Evolutionary conservation across 1,140 invertebrate genomes (phyloP).

Genomic region (Matsumurasca onukii): DNA sequence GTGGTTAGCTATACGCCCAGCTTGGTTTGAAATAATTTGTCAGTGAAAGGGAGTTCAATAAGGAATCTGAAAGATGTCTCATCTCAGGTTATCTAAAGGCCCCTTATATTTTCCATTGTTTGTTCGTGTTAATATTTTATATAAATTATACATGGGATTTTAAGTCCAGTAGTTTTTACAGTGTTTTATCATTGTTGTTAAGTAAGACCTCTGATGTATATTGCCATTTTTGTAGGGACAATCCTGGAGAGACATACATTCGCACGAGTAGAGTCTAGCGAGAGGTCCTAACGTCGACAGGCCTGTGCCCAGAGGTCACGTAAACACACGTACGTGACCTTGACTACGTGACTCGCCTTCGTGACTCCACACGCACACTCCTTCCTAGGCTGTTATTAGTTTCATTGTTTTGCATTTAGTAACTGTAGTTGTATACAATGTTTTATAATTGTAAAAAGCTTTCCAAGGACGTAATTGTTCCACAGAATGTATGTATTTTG

Average conservation of each 20-base stretch:
- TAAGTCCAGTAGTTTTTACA: neutral
- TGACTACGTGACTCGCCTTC: neutral
- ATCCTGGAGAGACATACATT: neutral
- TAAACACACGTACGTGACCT: neutral
- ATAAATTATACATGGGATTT: neutral
- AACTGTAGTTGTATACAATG: too few relatives aligned
- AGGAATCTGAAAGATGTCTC: too few relatives aligned
- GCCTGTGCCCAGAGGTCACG: neutral
- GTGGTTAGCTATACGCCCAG: too few relatives aligned
- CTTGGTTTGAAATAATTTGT: too few relatives aligned
- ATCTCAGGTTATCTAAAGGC: too few relatives aligned
- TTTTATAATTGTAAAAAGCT: too few relatives aligned
- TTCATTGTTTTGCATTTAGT: neutral
- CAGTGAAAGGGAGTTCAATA: too few relatives aligned
- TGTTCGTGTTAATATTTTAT: neutral
- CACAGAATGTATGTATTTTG: too few relatives aligned
- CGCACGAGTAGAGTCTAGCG: constrained; percentile 16
- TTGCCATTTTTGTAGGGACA: neutral
- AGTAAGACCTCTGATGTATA: neutral
- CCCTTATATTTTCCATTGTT: neutral
- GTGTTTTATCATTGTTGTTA: neutral
- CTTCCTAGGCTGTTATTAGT: neutral
- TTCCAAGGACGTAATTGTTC: too few relatives aligned
- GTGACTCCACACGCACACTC: neutral
- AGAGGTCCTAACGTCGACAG: neutral